phyloP scores from a whole-genome alignment of 1,140 invertebrate species.

The Drosophila ercepeae region DNA sequence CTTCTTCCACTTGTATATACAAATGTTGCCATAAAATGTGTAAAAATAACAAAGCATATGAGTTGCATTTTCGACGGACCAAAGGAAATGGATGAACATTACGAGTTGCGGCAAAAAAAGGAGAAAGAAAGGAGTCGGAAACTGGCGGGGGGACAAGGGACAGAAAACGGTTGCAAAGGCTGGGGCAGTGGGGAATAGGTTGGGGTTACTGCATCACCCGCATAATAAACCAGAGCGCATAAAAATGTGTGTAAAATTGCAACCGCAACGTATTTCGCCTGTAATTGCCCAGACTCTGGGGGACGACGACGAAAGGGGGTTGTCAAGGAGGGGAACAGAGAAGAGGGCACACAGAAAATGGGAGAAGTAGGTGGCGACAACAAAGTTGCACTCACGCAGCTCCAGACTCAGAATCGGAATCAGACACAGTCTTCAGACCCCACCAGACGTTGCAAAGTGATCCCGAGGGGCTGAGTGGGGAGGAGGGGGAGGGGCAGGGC shows the following conservation, averaged over 20 bases:
- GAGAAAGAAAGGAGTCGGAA: constrained; percentile 5
- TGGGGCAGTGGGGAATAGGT: not conserved
- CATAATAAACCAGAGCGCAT: constrained; percentile 70
- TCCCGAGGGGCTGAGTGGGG: not conserved
- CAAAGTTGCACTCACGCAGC: constrained; percentile 57
- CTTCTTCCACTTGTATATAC: constrained; percentile 33
- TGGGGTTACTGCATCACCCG: constrained; percentile 46
- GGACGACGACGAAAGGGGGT: constrained; percentile 1
- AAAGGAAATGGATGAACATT: constrained; percentile 65
- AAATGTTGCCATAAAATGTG: constrained; percentile 67
- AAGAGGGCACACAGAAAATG: not conserved
- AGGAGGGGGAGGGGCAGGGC: not conserved
- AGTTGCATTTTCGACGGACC: constrained; percentile 63
- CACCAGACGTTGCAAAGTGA: constrained; percentile 25
- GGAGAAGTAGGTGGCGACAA: constrained; percentile 35
- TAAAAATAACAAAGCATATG: constrained; percentile 78
- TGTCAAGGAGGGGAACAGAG: no score
- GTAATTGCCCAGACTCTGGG: constrained; percentile 51
- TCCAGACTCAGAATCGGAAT: constrained; percentile 33
- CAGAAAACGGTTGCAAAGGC: not conserved
- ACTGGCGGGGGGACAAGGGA: no score
- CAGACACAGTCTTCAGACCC: constrained; percentile 34
- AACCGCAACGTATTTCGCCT: constrained; percentile 45
- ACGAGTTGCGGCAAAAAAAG: constrained; percentile 39
- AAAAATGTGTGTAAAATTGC: constrained; percentile 57